Evolutionary conservation across 2,797 vertebrate species (phyloP).

Genomic region (Rhyacichthys aspro): DNA sequence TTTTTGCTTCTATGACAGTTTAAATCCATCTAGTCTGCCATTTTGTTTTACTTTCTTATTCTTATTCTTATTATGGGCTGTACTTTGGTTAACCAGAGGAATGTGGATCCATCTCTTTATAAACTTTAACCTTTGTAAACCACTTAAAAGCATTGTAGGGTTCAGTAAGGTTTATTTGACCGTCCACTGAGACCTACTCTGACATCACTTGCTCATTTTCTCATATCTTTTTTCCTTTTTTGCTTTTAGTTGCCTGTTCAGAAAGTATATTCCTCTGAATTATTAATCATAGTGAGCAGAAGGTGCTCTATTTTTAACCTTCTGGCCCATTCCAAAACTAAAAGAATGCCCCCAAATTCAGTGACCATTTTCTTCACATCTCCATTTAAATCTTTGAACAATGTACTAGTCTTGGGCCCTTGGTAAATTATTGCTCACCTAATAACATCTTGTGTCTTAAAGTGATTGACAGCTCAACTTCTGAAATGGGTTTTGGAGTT

Average conservation of each 20-base stretch:
- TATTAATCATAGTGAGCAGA: conserved; percentile 36
- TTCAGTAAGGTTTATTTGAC: conserved; percentile 22
- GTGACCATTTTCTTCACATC: neutral
- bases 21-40: too few relatives aligned
- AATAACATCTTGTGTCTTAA: too few relatives aligned
- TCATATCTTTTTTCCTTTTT: conserved; percentile 1
- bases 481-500: too few relatives aligned
- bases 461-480: too few relatives aligned
- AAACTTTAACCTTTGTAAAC: conserved; percentile 34
- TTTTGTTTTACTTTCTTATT: too few relatives aligned
- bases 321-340: conserved; percentile 22
- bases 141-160: conserved; percentile 32
- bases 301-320: conserved; percentile 29
- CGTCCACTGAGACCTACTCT: conserved; percentile 35
- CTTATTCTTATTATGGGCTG: too few relatives aligned
- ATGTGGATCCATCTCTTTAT: conserved; percentile 18
- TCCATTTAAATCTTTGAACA: neutral
- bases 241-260: conserved; percentile 32
- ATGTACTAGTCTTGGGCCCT: neutral
- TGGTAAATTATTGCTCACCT: too few relatives aligned
- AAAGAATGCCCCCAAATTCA: conserved; percentile 3
- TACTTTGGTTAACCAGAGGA: too few relatives aligned
- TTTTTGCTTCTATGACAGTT: too few relatives aligned
- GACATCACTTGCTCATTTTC: neutral
- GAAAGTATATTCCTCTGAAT: conserved; percentile 31